Percentiles rank a stretch among this genome's conserved stretches.
Evolutionary conservation across 2,797 vertebrate species (phyloP).

Genomic region (Menidia menidia): DNA sequence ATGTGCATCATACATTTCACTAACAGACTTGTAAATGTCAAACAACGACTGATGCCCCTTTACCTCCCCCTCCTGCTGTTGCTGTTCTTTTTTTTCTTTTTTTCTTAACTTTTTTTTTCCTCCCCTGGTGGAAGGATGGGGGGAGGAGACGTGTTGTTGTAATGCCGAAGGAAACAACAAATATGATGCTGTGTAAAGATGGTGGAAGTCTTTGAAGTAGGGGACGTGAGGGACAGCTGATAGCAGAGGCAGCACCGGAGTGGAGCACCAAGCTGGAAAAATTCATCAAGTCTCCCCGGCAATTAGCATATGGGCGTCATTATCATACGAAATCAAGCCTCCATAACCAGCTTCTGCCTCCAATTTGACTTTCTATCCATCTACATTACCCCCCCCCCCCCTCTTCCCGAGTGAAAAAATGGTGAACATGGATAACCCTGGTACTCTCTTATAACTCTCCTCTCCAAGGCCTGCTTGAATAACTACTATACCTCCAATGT

Average conservation of each 20-base stretch:
- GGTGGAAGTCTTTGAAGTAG: constrained; percentile 70
- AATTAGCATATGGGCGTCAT: constrained; percentile 82
- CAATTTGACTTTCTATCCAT: constrained; percentile 66
- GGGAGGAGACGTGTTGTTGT: constrained; percentile 20
- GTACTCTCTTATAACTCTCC: constrained; percentile 71
- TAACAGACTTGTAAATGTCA: constrained; percentile 81
- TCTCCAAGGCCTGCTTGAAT: constrained; percentile 72
- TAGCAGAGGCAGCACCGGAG: constrained; percentile 47
- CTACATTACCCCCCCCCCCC: constrained; percentile 59
- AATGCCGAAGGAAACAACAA: constrained; percentile 41
- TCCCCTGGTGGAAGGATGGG: not conserved
- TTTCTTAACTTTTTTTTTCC: constrained; percentile 23
- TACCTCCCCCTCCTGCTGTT: constrained; percentile 54
- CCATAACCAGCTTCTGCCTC: constrained; percentile 62
- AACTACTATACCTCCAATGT: constrained; percentile 77
- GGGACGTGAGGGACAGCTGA: constrained; percentile 68
- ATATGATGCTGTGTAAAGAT: constrained; percentile 59
- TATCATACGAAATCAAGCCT: constrained; percentile 78
- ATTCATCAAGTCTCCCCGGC: constrained; percentile 73
- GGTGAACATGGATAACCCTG: constrained; percentile 66
- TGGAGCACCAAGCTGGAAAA: constrained; percentile 52
- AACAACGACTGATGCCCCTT: constrained; percentile 62
- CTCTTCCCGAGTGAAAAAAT: constrained; percentile 46
- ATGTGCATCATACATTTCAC: constrained; percentile 68
- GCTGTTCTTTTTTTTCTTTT: constrained; percentile 52